These are phyloP conservation scores for Macheiramphus alcinus DNA, from an alignment of 2,113 vertebrate genomes.

Conservation along the genomic window DNA sequence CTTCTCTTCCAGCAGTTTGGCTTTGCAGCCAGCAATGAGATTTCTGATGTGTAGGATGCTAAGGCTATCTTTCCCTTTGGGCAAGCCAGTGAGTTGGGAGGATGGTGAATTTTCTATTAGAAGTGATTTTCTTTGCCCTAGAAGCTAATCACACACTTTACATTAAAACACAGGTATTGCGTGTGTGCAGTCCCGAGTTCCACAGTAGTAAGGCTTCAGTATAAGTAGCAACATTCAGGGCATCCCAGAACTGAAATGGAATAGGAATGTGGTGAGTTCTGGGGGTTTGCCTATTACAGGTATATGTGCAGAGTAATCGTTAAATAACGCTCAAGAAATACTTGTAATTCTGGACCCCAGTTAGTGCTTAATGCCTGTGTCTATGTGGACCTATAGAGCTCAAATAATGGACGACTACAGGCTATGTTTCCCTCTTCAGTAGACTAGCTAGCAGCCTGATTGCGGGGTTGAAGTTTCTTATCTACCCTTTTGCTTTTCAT, in stretches of 20 bases:
- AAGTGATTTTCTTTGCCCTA: not conserved
- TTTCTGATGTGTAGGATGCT: not conserved
- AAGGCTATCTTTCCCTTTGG: not conserved
- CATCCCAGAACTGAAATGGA: not conserved
- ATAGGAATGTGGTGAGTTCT: not conserved
- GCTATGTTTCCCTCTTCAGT: not conserved
- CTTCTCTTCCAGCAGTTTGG: not conserved
- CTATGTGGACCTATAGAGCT: not conserved
- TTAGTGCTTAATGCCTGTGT: not conserved
- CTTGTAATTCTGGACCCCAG: not conserved
- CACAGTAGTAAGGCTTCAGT: not conserved
- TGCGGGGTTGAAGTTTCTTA: not conserved
- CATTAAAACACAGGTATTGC: fast-evolving
- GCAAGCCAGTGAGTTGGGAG: not conserved
- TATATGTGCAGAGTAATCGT: not conserved
- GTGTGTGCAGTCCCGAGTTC: not conserved
- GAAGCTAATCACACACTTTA: not conserved
- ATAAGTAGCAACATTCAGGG: not conserved
- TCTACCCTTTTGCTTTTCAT: not conserved
- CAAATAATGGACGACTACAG: not conserved
- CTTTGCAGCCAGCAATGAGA: not conserved
- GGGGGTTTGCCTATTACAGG: not conserved
- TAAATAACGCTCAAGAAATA: not conserved
- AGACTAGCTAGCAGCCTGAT: not conserved
- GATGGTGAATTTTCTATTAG: not conserved